phyloP scores from a whole-genome alignment of 2,797 vertebrate genomes.

The Mus spretus region DNA sequence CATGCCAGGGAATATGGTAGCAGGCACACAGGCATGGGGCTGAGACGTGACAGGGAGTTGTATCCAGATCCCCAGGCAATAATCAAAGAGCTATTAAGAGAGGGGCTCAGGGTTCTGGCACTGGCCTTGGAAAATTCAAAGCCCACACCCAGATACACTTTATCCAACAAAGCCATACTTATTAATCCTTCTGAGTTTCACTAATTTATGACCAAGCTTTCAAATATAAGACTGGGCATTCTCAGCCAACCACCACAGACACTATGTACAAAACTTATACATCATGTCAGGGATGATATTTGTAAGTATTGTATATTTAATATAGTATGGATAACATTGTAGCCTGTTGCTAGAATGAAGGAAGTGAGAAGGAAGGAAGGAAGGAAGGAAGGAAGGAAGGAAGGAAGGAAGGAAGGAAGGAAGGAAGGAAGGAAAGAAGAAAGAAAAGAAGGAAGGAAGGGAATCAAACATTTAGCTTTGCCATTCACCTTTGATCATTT shows the following conservation, averaged over 20 bases:
- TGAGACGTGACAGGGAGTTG: background rate
- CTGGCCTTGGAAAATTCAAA: background rate
- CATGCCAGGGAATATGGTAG: too few relatives aligned
- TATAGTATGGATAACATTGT: conserved; percentile 41
- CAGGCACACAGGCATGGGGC: too few relatives aligned
- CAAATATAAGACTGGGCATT: background rate
- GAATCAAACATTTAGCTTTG: background rate
- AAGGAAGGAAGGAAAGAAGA: accelerated
- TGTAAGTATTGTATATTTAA: background rate
- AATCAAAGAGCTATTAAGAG: background rate
- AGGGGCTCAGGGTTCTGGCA: background rate
- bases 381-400: too few relatives aligned
- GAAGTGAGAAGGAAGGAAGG: background rate
- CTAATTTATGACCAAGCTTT: background rate
- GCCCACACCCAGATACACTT: background rate
- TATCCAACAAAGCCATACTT: background rate
- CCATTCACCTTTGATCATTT: conserved; percentile 14
- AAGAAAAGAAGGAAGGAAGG: accelerated
- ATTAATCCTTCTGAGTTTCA: too few relatives aligned
- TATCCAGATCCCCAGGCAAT: background rate
- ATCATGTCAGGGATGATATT: background rate
- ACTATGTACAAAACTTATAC: conserved; percentile 17
- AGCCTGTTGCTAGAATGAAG: background rate
- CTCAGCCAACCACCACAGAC: background rate
- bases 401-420: background rate